Conservation (phyloP, 1,140 invertebrate species). For the Magallana gigas region DNA sequence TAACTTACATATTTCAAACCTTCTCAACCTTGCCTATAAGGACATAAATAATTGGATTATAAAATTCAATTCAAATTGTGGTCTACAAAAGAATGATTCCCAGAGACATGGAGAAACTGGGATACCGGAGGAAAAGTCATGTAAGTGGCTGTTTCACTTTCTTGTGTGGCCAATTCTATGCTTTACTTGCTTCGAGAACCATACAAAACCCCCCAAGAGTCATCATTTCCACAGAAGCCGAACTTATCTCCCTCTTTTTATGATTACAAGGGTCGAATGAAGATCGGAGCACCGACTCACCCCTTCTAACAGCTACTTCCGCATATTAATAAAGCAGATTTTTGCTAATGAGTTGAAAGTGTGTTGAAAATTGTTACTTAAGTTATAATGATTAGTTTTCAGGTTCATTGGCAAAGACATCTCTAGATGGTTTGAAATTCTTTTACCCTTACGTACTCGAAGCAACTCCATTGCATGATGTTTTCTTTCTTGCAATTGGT, state of each 20-base stretch:
- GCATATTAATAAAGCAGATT: constrained; percentile 25
- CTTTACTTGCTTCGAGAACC: not conserved
- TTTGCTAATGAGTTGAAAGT: constrained; percentile 36
- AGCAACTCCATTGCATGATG: not conserved
- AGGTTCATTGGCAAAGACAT: constrained; percentile 21
- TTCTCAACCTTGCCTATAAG: too few relatives aligned
- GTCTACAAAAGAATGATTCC: too few relatives aligned
- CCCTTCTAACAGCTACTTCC: constrained; percentile 9
- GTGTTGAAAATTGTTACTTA: constrained; percentile 36
- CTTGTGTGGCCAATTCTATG: not conserved
- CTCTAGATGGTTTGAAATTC: not conserved
- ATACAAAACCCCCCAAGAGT: not conserved
- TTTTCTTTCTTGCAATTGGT: not conserved
- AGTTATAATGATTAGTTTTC: constrained; percentile 37
- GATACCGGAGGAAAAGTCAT: not conserved
- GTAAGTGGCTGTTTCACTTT: constrained; percentile 1
- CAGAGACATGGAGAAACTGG: not conserved
- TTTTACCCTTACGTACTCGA: not conserved
- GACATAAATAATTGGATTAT: too few relatives aligned
- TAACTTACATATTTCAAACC: too few relatives aligned
- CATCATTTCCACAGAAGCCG: constrained; percentile 17
- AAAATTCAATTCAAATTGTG: too few relatives aligned
- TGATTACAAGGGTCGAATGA: constrained; percentile 6
- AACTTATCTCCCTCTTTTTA: constrained; percentile 2
- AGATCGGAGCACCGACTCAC: constrained; percentile 2